Evolutionary conservation across 2,113 vertebrate genomes (phyloP).

Genomic region (Callionymus lyra): DNA sequence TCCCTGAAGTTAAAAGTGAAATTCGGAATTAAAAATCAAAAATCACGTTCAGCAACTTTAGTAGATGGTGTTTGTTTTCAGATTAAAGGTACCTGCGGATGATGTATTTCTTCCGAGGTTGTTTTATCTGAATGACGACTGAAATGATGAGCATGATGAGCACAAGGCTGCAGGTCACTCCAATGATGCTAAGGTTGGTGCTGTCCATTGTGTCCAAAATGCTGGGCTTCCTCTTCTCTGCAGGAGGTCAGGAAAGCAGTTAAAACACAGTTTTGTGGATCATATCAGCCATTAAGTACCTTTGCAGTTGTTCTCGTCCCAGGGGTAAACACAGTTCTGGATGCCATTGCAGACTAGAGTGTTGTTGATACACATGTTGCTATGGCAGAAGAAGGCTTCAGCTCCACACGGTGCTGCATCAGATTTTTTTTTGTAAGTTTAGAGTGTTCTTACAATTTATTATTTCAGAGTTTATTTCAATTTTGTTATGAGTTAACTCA

Average conservation of each 20-base stretch:
- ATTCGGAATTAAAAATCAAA: too few relatives aligned
- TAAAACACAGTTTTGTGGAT: background rate
- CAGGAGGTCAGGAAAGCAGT: background rate
- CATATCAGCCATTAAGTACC: conserved; percentile 57
- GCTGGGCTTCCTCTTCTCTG: conserved; percentile 88
- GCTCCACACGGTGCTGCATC: conserved; percentile 82
- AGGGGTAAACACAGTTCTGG: conserved; percentile 96
- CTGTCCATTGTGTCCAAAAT: conserved; percentile 88
- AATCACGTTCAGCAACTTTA: too few relatives aligned
- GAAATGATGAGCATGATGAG: conserved; percentile 88
- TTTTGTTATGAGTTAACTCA: too few relatives aligned
- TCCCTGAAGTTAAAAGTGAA: conserved; percentile 50
- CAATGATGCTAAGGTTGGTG: conserved; percentile 90
- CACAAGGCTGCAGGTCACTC: conserved; percentile 86
- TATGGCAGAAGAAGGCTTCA: conserved; percentile 92
- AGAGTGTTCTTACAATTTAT: too few relatives aligned
- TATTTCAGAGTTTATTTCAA: too few relatives aligned
- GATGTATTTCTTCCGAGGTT: conserved; percentile 96
- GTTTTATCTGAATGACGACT: conserved; percentile 91
- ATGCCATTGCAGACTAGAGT: conserved; percentile 95
- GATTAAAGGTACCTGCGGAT: conserved; percentile 72
- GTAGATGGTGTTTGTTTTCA: too few relatives aligned
- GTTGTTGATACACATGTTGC: conserved; percentile 98
- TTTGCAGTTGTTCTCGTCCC: conserved; percentile 97
- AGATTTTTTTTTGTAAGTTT: too few relatives aligned